Evolutionary conservation across 92 coral and sea anemone species (phyloP).

Genomic region (Epizoanthus stellaris): DNA sequence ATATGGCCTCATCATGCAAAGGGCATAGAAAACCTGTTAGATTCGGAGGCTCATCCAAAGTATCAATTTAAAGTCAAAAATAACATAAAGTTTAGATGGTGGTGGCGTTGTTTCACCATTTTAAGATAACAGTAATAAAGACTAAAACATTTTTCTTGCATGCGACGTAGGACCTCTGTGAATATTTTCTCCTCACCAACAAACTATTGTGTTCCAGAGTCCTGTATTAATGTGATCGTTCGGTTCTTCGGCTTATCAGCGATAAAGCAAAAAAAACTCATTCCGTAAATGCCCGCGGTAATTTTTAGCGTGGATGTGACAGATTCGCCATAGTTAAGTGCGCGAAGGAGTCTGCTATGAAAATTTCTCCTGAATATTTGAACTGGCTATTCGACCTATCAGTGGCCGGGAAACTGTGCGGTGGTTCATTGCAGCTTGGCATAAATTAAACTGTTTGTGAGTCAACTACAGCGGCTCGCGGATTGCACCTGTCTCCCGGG

Average conservation of each 20-base stretch:
- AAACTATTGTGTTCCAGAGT: conserved; percentile 48
- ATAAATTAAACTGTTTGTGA: conserved; percentile 51
- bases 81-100: not conserved
- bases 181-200: conserved; percentile 48
- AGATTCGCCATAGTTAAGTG: conserved; percentile 13
- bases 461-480: conserved; percentile 23
- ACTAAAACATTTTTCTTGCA: not conserved
- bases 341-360: conserved; percentile 29
- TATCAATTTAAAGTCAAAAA: conserved; percentile 27
- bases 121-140: not conserved
- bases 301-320: conserved; percentile 3
- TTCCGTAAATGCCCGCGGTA: not conserved
- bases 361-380: conserved; percentile 26
- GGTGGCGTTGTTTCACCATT: not conserved
- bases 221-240: conserved; percentile 74
- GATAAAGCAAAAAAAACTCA: conserved; percentile 8
- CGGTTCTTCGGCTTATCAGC: conserved; percentile 33
- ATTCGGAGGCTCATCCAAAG: conserved; percentile 15
- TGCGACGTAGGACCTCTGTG: not conserved
- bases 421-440: conserved; percentile 36
- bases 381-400: conserved; percentile 29
- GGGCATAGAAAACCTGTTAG: conserved; percentile 25
- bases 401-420: conserved; percentile 24
- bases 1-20: conserved; percentile 60
- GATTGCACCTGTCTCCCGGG: conserved; percentile 37